Base-by-base conservation (phyloP, 2,797 vertebrate genomes). In the Dendrocincla tyrannina region DNA sequence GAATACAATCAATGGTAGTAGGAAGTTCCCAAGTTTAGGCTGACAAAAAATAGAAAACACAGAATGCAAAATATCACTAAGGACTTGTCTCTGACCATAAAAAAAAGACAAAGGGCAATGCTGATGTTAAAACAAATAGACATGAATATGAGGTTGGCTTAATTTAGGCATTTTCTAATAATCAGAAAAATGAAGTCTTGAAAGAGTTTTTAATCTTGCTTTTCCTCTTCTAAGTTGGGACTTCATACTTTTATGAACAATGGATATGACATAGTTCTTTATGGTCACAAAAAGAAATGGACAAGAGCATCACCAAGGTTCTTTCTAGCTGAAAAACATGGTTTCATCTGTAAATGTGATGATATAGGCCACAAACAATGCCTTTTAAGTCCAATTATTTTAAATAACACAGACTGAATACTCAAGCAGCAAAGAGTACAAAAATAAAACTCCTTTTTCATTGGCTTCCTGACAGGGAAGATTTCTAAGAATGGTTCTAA, bases 401-500 rank as follows among this genome's bases (percentile, higher is more conserved):
- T 24, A 86, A 87, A 60, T 68, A 85, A 60, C 23, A 79, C 18
- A 67, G 42, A 23, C 12, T 64, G 81, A 81, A 78, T 77, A 25
- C 18, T 56, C 27, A 63, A 74, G 50, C 12, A 85, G 32, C 19
- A 85, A 92, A 79, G 0, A 86, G n/a, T 42, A 78, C 4, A 73
- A 82, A 88, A 92, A 73, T 25, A 63, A 35, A 66, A 72, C 74
- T 94, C 79, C 8, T 59, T 84, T 92, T 92, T 76, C 28, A 72
- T 18, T 87, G 55, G 47, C 81, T 73, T 93, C 55, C 58, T 52
- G 73, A 84, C 33, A 68, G 27, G 8, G n/a, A 42, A 91, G 64
- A 84, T 82, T 90, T 93, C 80, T 86, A 95, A 76, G 69, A 89
- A 89, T 19, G 15, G 9, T 81, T 84, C 55, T 75, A 91, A 93